These are phyloP conservation scores for Melieria omissa DNA, from an alignment of 2,888 invertebrate genomes.

Conservation along the genomic window DNA sequence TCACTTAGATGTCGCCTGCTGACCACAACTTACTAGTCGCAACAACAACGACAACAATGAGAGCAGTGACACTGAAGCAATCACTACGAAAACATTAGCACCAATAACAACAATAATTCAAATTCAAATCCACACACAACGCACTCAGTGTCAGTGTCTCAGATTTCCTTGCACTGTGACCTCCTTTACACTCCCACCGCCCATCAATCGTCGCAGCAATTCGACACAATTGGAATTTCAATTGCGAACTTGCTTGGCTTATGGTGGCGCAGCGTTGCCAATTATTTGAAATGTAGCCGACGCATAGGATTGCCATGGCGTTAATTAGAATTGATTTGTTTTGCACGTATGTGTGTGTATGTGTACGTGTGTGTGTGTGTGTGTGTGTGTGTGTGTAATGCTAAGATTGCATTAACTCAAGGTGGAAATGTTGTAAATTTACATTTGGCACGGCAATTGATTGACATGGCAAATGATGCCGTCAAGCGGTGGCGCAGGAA, in stretches of 20 bases:
- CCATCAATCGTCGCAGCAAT: too few species aligned
- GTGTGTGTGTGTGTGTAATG: background rate
- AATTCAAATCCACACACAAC: too few species aligned
- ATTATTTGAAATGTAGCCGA: too few species aligned
- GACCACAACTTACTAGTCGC: background rate
- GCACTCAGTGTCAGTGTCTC: too few species aligned
- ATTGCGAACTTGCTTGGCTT: too few species aligned
- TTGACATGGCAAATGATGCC: background rate
- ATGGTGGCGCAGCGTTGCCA: too few species aligned
- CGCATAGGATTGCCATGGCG: background rate
- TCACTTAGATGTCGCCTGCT: too few species aligned
- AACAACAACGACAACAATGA: constrained; percentile 14
- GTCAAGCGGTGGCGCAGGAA: background rate
- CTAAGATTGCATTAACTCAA: constrained; percentile 26
- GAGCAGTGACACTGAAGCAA: background rate
- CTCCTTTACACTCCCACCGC: too few species aligned
- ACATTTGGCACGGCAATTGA: constrained; percentile 14
- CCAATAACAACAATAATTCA: too few species aligned
- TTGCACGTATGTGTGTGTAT: constrained; percentile 1
- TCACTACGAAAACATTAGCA: too few species aligned
- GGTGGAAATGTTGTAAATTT: constrained; percentile 1
- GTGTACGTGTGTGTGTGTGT: background rate
- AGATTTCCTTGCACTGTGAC: too few species aligned
- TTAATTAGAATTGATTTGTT: constrained; percentile 46
- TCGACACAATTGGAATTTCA: too few species aligned